Base-by-base conservation (phyloP, 2,113 vertebrate genomes). In the Lampris megalopsis region DNA sequence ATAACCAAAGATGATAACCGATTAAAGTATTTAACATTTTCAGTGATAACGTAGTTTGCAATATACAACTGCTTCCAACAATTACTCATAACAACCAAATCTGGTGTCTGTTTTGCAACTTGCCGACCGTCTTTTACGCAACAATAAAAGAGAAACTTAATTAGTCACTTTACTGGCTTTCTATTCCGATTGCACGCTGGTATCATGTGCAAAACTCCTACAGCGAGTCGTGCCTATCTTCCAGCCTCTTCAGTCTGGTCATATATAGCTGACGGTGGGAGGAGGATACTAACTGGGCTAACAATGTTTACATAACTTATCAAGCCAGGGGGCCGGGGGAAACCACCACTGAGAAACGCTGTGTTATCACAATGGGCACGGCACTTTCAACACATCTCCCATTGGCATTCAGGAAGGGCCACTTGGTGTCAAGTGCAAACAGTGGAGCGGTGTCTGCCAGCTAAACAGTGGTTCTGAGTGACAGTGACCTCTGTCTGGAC, bases 401-500 rank as follows among this genome's bases (percentile, higher is more conserved):
- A 57, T 9, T 63, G 58, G 57, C 37, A 64, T 56, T 70, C 73
- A 41, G 59, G 63, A 64, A 70, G 0, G 54, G 69, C 5, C 0
- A 43, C 54, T 77, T 13, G 56, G 43, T 38, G 65, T 38, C 7
- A 6, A 62, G 13, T 56, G 71, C 66, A 63, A 84, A 91, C 77
- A 88, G 10, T 63, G 73, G 67, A 66, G 52, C 38, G 58, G 60
- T 71, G 75, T 72, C 37, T 77, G 73, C 61, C 48, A 10, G 9
- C 63, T 42, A 52, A 65, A 77, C 59, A 13, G 47, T 53, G 62
- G 68, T 38, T 70, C 62, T 62, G 62, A 71, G 70, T 65, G 84
- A 87, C 67, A 58, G 64, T 65, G 74, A 56, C 62, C 80, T 79
- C 80, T 75, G 59, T 88, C 61, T 64, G 63, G 42, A 59, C 6